Evolutionary conservation across 2,797 vertebrate species (phyloP).

Genomic region (Melanotaenia trifasciata): DNA sequence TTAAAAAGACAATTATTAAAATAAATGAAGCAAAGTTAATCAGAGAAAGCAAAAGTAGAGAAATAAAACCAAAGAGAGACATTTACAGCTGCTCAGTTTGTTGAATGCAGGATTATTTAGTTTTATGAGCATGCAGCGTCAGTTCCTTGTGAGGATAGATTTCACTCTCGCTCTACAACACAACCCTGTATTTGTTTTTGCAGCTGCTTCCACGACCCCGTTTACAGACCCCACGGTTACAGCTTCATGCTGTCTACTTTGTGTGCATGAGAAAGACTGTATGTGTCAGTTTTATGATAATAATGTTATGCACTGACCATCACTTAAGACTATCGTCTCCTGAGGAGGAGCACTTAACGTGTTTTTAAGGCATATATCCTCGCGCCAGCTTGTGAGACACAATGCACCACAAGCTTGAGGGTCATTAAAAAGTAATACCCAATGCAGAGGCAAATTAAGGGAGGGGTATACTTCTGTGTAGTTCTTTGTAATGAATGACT

Average conservation of each 20-base stretch:
- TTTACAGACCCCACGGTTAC: slow-evolving; percentile 1
- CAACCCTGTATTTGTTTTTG: slow-evolving; percentile 42
- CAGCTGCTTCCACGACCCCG: slow-evolving; percentile 49
- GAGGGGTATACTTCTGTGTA: background rate
- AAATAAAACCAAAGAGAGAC: background rate
- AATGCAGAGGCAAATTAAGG: background rate
- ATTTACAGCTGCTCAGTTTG: slow-evolving; percentile 33
- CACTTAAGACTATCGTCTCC: background rate
- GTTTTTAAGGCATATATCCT: background rate
- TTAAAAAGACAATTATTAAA: background rate
- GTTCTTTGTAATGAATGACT: background rate
- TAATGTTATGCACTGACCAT: background rate
- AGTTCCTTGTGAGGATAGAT: slow-evolving; percentile 23
- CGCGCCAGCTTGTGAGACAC: background rate
- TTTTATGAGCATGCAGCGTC: slow-evolving; percentile 42
- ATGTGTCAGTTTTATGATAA: slow-evolving; percentile 10
- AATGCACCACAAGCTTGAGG: background rate
- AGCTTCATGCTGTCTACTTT: slow-evolving; percentile 27
- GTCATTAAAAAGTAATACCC: background rate
- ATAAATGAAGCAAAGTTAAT: background rate
- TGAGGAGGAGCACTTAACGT: background rate
- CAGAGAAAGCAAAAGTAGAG: background rate
- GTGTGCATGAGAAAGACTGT: slow-evolving; percentile 2
- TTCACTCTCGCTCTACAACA: slow-evolving; percentile 23
- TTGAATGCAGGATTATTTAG: slow-evolving; percentile 13